Conservation (phyloP, 2,888 invertebrate species). For the Lasiommata megera region DNA sequence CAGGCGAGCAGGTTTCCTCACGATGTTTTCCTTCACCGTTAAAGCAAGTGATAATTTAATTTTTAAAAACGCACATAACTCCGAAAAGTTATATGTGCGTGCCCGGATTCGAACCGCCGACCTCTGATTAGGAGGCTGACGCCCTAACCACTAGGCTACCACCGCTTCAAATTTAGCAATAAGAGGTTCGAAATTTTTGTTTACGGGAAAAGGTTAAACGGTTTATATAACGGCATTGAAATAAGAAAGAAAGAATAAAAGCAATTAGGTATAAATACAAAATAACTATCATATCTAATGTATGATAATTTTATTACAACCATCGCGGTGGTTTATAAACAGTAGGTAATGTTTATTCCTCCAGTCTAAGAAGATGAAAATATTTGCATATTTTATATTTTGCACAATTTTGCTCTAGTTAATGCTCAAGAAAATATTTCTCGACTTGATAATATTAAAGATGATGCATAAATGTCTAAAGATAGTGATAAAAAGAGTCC, state of each 20-base stretch:
- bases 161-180: too few species aligned
- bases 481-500: background rate
- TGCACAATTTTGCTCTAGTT: background rate
- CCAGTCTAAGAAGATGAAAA: background rate
- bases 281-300: background rate
- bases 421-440: background rate
- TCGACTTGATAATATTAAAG: background rate
- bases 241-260: background rate
- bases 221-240: too few species aligned
- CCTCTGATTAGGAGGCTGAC: too few species aligned
- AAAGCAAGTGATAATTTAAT: too few species aligned
- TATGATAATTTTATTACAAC: constrained; percentile 1
- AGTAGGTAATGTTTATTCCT: background rate
- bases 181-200: too few species aligned
- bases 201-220: too few species aligned
- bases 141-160: too few species aligned
- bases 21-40: too few species aligned
- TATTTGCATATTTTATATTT: background rate
- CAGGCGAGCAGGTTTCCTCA: too few species aligned
- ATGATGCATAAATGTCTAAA: background rate
- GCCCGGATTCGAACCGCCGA: too few species aligned
- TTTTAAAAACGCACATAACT: too few species aligned
- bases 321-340: background rate
- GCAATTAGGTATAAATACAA: background rate
- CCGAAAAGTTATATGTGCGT: too few species aligned